phyloP scores from a whole-genome alignment of 1,140 invertebrate species.

The Aphelenchoides fujianensis region DNA sequence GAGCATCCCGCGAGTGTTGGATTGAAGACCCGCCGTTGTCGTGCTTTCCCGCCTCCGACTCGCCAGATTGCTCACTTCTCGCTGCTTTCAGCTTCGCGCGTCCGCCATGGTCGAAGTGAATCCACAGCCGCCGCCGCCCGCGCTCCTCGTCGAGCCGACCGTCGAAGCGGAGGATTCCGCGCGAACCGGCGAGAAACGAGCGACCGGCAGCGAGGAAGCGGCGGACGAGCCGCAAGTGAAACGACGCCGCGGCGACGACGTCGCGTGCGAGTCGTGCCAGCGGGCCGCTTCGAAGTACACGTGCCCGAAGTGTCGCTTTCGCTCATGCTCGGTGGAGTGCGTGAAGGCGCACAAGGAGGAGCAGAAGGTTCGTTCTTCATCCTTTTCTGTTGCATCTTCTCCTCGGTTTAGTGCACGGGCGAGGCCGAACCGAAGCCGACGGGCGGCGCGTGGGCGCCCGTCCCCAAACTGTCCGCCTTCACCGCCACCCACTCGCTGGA shows the following conservation, averaged over 20 bases:
- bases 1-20: too few species aligned
- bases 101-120: too few species aligned
- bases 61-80: too few species aligned
- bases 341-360: conserved; percentile 31
- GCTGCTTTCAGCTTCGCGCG: too few species aligned
- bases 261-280: conserved; percentile 27
- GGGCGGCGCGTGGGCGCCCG: neutral
- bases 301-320: conserved; percentile 36
- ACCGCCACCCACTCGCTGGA: neutral
- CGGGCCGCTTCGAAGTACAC: conserved; percentile 34
- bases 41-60: too few species aligned
- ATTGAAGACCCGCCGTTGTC: too few species aligned
- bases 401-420: neutral
- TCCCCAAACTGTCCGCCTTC: conserved; percentile 14
- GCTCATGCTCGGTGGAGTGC: conserved; percentile 35
- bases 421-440: neutral
- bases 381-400: conserved; percentile 6
- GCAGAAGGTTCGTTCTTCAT: conserved; percentile 26
- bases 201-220: too few species aligned
- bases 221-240: neutral
- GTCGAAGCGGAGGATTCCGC: too few species aligned
- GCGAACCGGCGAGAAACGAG: too few species aligned
- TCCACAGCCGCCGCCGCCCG: too few species aligned
- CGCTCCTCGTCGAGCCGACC: too few species aligned
- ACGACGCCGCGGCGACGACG: neutral